phyloP scores from a whole-genome alignment of 2,888 invertebrate genomes.

The Eucriotettix oculatus region DNA sequence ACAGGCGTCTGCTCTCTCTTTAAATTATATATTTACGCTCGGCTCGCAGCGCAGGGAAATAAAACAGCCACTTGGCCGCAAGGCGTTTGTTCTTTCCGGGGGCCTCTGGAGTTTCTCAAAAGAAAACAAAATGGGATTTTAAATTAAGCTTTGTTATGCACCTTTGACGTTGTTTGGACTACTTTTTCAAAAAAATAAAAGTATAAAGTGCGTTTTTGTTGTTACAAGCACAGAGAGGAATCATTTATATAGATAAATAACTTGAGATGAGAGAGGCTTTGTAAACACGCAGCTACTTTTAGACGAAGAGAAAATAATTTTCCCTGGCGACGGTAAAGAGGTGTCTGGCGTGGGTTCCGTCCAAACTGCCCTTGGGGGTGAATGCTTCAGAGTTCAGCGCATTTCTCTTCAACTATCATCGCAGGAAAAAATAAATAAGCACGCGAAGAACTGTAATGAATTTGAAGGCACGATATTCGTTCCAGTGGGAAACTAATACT shows the following conservation, averaged over 20 bases:
- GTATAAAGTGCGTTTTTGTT: background rate
- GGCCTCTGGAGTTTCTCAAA: background rate
- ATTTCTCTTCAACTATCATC: too few species aligned
- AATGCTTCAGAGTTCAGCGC: too few species aligned
- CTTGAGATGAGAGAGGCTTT: background rate
- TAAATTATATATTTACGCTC: background rate
- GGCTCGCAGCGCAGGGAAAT: background rate
- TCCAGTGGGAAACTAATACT: too few species aligned
- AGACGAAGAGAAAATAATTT: background rate
- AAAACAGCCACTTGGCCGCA: background rate
- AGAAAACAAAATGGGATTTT: background rate
- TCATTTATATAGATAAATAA: background rate
- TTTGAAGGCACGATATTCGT: too few species aligned
- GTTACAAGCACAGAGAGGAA: background rate
- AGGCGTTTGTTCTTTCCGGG: background rate
- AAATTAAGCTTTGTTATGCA: background rate
- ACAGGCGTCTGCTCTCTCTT: too few species aligned
- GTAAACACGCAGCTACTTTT: background rate
- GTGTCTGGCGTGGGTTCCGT: too few species aligned
- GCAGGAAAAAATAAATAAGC: too few species aligned
- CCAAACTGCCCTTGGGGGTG: too few species aligned
- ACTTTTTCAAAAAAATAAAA: background rate
- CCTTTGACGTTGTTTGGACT: background rate
- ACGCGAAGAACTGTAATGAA: too few species aligned
- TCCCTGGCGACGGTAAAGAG: too few species aligned